Evolutionary conservation across 2,888 invertebrate genomes (phyloP), one percentile per base, ranked within the genome.

Genomic region (Aphidius colemani): DNA sequence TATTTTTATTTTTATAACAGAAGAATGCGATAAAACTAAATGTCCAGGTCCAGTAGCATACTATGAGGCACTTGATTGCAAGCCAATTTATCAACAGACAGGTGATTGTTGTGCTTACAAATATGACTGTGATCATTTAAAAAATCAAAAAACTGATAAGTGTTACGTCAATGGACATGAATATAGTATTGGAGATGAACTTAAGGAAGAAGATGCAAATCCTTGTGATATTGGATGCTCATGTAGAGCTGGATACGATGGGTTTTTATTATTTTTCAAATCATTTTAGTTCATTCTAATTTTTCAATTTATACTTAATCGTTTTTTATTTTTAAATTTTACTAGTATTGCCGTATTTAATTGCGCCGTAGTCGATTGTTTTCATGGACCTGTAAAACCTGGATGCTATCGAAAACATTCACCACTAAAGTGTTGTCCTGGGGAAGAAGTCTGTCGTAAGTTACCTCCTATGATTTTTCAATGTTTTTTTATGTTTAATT

Each of bases 71-170:
- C 11, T 80, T 6, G 68, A 57, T 1, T 80, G 80, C 40, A 70
- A 45, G 1, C 74, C 78, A 1, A 61, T 77, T 2, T 76, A 72
- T 50, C 56, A 71, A 40, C 72, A 70, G 7, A 55, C 69, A 0
- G 71, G 41, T 1, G 73, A 72, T 39, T 75, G 74, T 44, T 80
- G 80, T 61, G 66, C 80, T 7, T 48, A 53, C 5, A 67, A 62
- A 40, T 80, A 74, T 66, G 64, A 80, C 18, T 80, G 80, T 48
- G 70, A 70, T 10, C 69, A 75, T 48, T 48, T 80, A 43, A 58
- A 71, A 7, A 30, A 40, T 0, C 66, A 73, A 57, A 64, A 71
- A 1, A 49, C 39, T 0, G 56, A 74, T 39, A 78, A 78, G 58
- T 80, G 80, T 63, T 75, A 78, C 40, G 53, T 67, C 3, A 77